phyloP scores from a whole-genome alignment of 2,888 invertebrate genomes.

The Steinernema scapterisci region DNA sequence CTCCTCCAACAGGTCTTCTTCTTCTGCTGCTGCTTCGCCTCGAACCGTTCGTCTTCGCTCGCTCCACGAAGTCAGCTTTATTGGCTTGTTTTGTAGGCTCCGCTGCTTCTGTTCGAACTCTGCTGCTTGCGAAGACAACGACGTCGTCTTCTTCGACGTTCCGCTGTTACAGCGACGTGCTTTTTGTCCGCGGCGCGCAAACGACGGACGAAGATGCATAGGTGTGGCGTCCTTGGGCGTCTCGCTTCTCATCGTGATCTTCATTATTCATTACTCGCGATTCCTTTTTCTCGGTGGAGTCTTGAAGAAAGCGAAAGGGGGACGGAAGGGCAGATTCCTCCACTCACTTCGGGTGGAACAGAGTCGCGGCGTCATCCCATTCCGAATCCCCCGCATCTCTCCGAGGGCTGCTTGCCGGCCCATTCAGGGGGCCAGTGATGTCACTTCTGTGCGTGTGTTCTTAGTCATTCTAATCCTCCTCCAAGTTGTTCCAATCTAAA shows the following conservation, averaged over 20 bases:
- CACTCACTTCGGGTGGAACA: neutral
- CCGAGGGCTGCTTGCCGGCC: no score
- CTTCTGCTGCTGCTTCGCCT: no score
- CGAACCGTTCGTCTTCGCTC: neutral
- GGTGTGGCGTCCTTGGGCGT: constrained; percentile 33
- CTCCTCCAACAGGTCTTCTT: no score
- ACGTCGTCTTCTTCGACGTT: constrained; percentile 6
- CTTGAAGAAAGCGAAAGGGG: neutral
- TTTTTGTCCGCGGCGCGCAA: constrained; percentile 18
- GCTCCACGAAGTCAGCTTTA: neutral
- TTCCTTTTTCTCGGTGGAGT: constrained; percentile 10
- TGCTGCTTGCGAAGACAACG: neutral
- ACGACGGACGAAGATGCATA: constrained; percentile 14
- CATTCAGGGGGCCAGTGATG: neutral
- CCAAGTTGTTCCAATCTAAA: neutral
- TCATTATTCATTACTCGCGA: constrained; percentile 28
- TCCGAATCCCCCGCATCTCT: no score
- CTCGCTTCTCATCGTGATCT: constrained; percentile 1
- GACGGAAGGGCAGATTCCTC: neutral
- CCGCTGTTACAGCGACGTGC: constrained; percentile 19
- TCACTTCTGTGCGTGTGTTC: neutral
- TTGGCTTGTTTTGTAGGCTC: constrained; percentile 19
- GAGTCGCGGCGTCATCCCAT: no score
- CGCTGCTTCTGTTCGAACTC: constrained; percentile 20
- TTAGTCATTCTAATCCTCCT: no score